phyloP scores from a whole-genome alignment of 2,888 invertebrate genomes.

The Dorcus hopei region DNA sequence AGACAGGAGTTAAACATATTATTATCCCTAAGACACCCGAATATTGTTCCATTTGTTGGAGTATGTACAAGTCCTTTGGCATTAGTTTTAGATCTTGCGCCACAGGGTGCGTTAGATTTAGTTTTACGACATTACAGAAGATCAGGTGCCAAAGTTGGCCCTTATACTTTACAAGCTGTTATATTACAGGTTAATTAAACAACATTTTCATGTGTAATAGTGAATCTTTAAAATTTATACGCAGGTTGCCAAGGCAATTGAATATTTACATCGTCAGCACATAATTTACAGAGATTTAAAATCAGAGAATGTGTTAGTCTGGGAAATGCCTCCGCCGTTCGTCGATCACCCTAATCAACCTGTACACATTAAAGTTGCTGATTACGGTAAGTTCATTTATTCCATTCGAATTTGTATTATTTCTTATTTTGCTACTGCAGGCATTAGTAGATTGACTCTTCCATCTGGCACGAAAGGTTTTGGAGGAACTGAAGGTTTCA shows the following conservation, averaged over 20 bases:
- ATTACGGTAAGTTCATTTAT: conserved; percentile 67
- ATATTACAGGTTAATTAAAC: conserved; percentile 66
- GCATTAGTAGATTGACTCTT: conserved; percentile 82
- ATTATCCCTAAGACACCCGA: conserved; percentile 77
- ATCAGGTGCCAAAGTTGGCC: conserved; percentile 77
- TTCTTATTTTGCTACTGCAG: conserved; percentile 40
- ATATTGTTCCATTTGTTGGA: conserved; percentile 90
- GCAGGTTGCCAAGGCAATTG: conserved; percentile 82
- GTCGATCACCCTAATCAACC: conserved; percentile 63
- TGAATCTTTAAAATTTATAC: conserved; percentile 6
- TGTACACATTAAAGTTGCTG: conserved; percentile 91
- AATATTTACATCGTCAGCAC: conserved; percentile 88
- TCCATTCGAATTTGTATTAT: background rate
- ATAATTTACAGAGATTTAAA: conserved; percentile 93
- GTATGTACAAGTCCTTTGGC: conserved; percentile 87
- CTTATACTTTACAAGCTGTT: conserved; percentile 78
- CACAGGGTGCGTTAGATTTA: conserved; percentile 84
- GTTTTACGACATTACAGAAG: conserved; percentile 81
- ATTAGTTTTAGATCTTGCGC: conserved; percentile 85
- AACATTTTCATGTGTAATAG: background rate
- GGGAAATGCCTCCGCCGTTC: conserved; percentile 86
- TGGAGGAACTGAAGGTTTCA: conserved; percentile 98
- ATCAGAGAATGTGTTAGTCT: conserved; percentile 97
- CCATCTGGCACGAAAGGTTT: conserved; percentile 95
- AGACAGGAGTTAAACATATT: conserved; percentile 91